Base-by-base conservation (phyloP, 1,140 invertebrate genomes). In the Eueides isabella region DNA sequence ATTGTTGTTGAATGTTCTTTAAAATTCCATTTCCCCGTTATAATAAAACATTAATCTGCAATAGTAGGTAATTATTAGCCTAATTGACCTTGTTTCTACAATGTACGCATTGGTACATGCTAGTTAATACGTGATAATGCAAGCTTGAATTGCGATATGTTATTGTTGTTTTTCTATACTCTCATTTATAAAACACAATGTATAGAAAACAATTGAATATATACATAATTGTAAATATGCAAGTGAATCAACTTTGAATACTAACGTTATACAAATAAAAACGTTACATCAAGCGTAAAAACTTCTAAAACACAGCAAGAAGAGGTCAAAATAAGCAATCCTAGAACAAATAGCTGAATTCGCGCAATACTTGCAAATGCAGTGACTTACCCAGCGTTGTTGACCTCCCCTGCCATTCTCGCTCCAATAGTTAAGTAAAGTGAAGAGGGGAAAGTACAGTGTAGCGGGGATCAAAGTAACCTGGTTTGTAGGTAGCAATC, bases 401-500 rank as follows among this genome's bases (percentile, higher is more conserved):
- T 67, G 68, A 71, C 30, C 73, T 30, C 14, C 72, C 23, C 78
- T 71, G 67, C 67, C 62, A 35, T 61, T 29, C 19, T 7, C 19
- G 28, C 35, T 65, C 6, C 23, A 16, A 26, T 61, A 16, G 30
- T 5, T 44, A 72, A 61, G 23, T 11, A 2, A 5, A 30, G 14
- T 74, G 74, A 63, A 71, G 76, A 67, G 48, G 48, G 23, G 3
- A 29, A n/a, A 23, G 35, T n/a, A 31, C 19, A n/a, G 33, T 35
- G 29, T 66, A 65, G 31, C 41, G 66, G 62, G 66, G 88, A 48
- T 83, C 87, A 81, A 33, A 63, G 23, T 79, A 76, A 35, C 28
- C 23, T 87, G 85, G 89, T 75, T 14, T 70, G 74, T 86, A 86
- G 87, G 87, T 81, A 88, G 87, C 87, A 86, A 89, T 88, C 83